Conservation (phyloP, 2,888 invertebrate species). For the Molorchus minor region DNA sequence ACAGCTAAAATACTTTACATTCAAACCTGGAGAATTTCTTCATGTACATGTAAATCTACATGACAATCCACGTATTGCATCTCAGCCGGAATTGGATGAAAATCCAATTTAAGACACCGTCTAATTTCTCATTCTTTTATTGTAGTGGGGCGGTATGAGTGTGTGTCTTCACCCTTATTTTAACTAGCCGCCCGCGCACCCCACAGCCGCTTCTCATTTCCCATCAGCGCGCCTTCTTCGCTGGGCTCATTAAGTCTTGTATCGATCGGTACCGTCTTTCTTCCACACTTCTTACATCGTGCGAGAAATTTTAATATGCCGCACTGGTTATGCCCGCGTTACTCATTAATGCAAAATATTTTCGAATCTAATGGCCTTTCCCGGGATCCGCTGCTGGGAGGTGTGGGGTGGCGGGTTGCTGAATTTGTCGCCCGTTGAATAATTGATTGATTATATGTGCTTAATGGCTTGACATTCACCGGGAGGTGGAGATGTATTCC, state of each 20-base stretch:
- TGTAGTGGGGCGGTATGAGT: slow-evolving; percentile 41
- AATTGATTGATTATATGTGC: slow-evolving; percentile 33
- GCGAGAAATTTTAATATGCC: slow-evolving; percentile 62
- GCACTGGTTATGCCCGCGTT: slow-evolving; percentile 51
- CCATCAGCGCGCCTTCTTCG: slow-evolving; percentile 60
- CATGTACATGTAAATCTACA: slow-evolving; percentile 26
- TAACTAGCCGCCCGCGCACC: slow-evolving; percentile 48
- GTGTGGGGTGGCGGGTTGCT: slow-evolving; percentile 3
- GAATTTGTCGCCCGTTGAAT: slow-evolving; percentile 31
- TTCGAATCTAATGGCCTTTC: slow-evolving; percentile 37
- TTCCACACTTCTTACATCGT: slow-evolving; percentile 59
- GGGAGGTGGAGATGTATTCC: slow-evolving; percentile 19
- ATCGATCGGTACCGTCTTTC: slow-evolving; percentile 59
- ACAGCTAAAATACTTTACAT: too few species aligned
- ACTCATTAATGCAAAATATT: slow-evolving; percentile 60
- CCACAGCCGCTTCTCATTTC: slow-evolving; percentile 49
- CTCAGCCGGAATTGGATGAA: slow-evolving; percentile 43
- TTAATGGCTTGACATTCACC: slow-evolving; percentile 27
- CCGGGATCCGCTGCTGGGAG: slow-evolving; percentile 27
- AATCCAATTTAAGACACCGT: slow-evolving; percentile 48
- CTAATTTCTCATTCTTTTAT: slow-evolving; percentile 51
- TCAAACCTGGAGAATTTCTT: too few species aligned
- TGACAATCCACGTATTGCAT: slow-evolving; percentile 38
- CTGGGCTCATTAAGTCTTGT: slow-evolving; percentile 60
- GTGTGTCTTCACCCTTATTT: slow-evolving; percentile 55